Evolutionary conservation across 1,140 invertebrate species (phyloP).

Genomic region (Popillia japonica): DNA sequence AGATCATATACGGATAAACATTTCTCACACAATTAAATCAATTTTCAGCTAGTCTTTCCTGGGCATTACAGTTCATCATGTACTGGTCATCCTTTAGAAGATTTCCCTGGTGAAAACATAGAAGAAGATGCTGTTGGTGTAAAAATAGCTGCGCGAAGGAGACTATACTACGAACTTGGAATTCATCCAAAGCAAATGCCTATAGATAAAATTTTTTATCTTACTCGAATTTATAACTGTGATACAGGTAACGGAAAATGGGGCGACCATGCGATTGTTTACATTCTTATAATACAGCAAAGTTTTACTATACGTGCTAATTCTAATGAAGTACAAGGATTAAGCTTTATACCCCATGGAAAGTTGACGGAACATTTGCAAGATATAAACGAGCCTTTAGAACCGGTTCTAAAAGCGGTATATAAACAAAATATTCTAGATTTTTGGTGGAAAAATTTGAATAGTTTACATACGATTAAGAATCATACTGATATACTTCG

Average conservation of each 20-base stretch:
- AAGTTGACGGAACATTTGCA: conserved; percentile 74
- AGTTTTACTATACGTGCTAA: conserved; percentile 83
- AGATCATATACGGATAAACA: too few species aligned
- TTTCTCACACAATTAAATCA: background rate
- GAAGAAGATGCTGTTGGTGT: conserved; percentile 80
- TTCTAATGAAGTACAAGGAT: conserved; percentile 87
- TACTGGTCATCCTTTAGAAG: conserved; percentile 94
- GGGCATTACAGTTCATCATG: conserved; percentile 93
- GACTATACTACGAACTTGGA: conserved; percentile 88
- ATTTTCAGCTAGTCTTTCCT: conserved; percentile 79
- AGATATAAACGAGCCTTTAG: conserved; percentile 74
- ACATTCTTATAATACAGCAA: conserved; percentile 86
- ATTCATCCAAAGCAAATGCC: conserved; percentile 71
- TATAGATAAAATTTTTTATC: conserved; percentile 77
- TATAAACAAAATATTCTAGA: conserved; percentile 73
- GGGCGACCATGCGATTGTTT: conserved; percentile 98
- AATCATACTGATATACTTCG: conserved; percentile 65
- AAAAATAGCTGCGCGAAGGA: conserved; percentile 83
- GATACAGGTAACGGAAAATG: conserved; percentile 78
- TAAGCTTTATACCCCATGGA: conserved; percentile 76
- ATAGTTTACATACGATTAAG: conserved; percentile 74
- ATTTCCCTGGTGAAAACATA: conserved; percentile 77
- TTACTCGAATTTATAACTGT: conserved; percentile 90
- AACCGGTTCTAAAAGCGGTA: conserved; percentile 95
- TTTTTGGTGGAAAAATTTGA: conserved; percentile 92